These are phyloP conservation scores for Bradypus variegatus DNA, from an alignment of 2,797 vertebrate genomes.

Conservation along the genomic window DNA sequence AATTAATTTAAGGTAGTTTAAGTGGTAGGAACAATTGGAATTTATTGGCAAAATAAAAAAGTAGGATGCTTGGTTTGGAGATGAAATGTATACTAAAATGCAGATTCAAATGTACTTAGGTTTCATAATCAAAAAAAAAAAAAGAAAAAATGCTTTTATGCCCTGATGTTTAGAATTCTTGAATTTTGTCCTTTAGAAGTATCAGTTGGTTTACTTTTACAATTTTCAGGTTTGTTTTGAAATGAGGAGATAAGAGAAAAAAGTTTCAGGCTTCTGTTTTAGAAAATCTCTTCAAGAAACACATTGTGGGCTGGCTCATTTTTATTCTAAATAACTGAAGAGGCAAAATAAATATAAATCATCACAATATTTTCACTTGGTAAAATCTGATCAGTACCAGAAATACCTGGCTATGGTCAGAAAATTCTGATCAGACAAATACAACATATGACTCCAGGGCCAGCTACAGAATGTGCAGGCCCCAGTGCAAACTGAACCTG, in stretches of 20 bases:
- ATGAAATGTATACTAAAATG: conserved; percentile 31
- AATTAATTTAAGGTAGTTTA: neutral
- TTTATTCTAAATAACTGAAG: conserved; percentile 34
- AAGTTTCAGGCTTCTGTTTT: neutral
- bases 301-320: neutral
- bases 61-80: neutral
- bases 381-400: neutral
- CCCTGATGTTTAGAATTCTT: neutral
- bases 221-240: conserved; percentile 29
- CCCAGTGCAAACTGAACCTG: neutral
- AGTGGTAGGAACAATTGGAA: neutral
- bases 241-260: neutral
- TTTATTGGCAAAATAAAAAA: conserved; percentile 20
- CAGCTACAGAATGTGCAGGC: fast-evolving
- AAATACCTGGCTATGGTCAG: neutral
- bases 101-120: conserved; percentile 30
- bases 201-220: neutral
- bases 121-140: neutral
- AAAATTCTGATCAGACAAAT: neutral
- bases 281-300: neutral
- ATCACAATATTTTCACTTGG: conserved; percentile 27
- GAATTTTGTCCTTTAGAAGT: conserved; percentile 22
- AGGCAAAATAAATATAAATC: conserved; percentile 7
- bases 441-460: neutral
- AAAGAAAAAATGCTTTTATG: conserved; percentile 27